Evolutionary conservation across 2,888 invertebrate species (phyloP), one percentile per base, ranked within the genome.

Genomic region (Margaritifera margaritifera): DNA sequence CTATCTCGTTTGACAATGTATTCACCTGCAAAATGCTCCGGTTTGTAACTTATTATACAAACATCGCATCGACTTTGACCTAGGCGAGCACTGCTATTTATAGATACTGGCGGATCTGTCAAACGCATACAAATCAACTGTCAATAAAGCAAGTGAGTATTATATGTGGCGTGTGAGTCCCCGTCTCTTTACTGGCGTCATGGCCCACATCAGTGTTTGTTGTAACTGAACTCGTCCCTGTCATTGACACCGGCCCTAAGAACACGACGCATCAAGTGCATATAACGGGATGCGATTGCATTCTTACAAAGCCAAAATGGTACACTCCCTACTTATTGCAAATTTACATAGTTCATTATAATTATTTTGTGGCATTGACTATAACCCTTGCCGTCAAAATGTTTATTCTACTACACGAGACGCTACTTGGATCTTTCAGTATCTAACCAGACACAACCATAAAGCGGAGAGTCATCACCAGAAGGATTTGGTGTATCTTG

Each of bases 21-120:
- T 70, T 67, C 11, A 77, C 80, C 4, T 84, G 84, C 60, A 78
- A 80, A 25, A 31, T 78, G 22, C 65, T 81, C 2, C 75, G 84
- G n/a, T 78, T 80, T 64, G 62, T 79, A 20, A 80, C 77, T 58
- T 74, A 80, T 56, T 75, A 80, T 42, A 70, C 80, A 15, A 75
- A 74, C 8, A 69, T 82, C 20, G 77, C 74, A 22, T 82, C 83
- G 11, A 80, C 78, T 4, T 56, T 77, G 8, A 80, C 78, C 25
- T 68, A 83, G 8, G 71, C 82, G 25, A 81, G 78, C 3, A 82
- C 83, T 58, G 80, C 82, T 15, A 72, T 79, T 6, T 83, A 84
- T 62, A 70, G 86, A 11, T 85, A 74, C 69, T 66, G 77, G 61
- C 83, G 82, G 59, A 77, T 86, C 24, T 82, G 84, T 57, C 75